Evolutionary conservation across 1,140 invertebrate species (phyloP).

Genomic region (Diorhabda carinulata): DNA sequence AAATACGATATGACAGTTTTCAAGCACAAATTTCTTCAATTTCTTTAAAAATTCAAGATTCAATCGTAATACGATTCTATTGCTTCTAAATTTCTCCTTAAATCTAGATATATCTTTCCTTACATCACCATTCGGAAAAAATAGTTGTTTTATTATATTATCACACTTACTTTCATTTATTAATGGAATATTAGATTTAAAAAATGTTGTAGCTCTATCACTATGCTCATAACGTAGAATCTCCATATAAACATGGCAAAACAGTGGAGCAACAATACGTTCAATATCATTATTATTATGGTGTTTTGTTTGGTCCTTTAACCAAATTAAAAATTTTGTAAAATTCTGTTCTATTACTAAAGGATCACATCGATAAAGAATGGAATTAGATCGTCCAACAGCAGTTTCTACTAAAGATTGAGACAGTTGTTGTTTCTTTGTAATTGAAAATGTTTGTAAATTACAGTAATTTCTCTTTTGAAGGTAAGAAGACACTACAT

Average conservation of each 20-base stretch:
- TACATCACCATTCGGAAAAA: neutral
- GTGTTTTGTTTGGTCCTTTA: constrained; percentile 36
- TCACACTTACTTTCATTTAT: constrained; percentile 41
- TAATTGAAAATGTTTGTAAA: constrained; percentile 22
- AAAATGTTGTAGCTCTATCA: constrained; percentile 38
- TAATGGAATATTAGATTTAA: constrained; percentile 34
- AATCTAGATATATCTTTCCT: constrained; percentile 24
- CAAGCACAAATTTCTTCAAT: constrained; percentile 41
- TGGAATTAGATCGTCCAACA: constrained; percentile 38
- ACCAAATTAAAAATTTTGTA: constrained; percentile 41
- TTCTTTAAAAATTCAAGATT: constrained; percentile 32
- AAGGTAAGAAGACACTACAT: constrained; percentile 36
- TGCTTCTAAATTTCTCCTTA: constrained; percentile 37
- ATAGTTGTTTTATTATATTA: constrained; percentile 34
- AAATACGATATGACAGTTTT: constrained; percentile 40
- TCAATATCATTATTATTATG: constrained; percentile 38
- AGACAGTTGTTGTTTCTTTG: constrained; percentile 18
- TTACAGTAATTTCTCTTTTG: constrained; percentile 40
- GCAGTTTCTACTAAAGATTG: constrained; percentile 33
- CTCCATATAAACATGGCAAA: constrained; percentile 45
- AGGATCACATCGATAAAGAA: constrained; percentile 40
- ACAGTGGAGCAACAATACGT: constrained; percentile 39
- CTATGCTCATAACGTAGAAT: constrained; percentile 36
- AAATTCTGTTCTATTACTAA: constrained; percentile 41
- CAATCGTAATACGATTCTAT: constrained; percentile 38